These are phyloP conservation scores for Mycogona germanica DNA, from an alignment of 2,888 invertebrate species.

Conservation along the genomic window DNA sequence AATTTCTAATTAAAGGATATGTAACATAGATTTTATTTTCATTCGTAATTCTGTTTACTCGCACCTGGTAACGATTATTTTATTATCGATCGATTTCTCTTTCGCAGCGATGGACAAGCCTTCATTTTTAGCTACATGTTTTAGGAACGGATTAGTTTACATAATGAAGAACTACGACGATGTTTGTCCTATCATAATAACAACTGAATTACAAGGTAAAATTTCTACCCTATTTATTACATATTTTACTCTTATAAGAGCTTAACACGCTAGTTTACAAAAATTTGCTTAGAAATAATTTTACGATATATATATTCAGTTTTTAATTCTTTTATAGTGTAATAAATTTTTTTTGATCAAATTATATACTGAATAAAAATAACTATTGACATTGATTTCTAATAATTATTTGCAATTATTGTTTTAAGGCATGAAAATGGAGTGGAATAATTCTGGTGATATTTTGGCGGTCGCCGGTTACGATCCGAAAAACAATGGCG, in stretches of 20 bases:
- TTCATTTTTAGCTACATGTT: slow-evolving; percentile 73
- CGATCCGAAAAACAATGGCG: slow-evolving; percentile 32
- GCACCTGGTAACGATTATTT: background rate
- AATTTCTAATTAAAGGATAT: no score
- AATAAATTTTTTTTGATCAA: slow-evolving; percentile 1
- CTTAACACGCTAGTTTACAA: no score
- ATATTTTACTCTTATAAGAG: no score
- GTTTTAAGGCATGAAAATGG: slow-evolving; percentile 49
- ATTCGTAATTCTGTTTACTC: no score
- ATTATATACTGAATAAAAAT: background rate
- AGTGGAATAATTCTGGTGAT: slow-evolving; percentile 94
- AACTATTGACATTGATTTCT: background rate
- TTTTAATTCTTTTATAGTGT: background rate
- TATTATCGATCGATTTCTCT: background rate
- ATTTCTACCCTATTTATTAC: slow-evolving; percentile 13
- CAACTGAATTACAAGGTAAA: slow-evolving; percentile 46
- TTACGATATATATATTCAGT: slow-evolving; percentile 13
- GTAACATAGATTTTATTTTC: no score
- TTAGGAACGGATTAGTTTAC: slow-evolving; percentile 80
- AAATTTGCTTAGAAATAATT: background rate
- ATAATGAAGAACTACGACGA: slow-evolving; percentile 86
- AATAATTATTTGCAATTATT: background rate
- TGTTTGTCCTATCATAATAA: slow-evolving; percentile 73
- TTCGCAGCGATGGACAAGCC: slow-evolving; percentile 36
- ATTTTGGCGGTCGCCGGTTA: slow-evolving; percentile 77